Base-by-base conservation (phyloP, 2,888 invertebrate species). In the Linhomoeus sp. region DNA sequence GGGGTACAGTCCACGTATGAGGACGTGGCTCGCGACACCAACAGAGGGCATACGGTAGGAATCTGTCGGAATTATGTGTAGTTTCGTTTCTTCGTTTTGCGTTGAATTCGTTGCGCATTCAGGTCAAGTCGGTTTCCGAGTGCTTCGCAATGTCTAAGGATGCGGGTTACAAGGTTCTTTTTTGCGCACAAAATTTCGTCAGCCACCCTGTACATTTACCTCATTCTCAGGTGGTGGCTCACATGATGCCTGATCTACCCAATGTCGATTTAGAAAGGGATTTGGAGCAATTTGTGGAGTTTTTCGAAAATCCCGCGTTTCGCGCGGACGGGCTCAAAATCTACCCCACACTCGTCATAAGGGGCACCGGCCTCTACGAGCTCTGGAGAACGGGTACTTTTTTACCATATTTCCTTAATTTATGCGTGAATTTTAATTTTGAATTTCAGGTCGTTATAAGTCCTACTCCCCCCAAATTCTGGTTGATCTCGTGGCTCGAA, bases 1-100 rank as follows among this genome's bases (percentile, higher is more conserved):
- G 97, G 94, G 50, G 92, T 99, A 0, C 97, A 97, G 64, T 92
- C 90, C 23, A 87, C 94, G 0, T 94, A 92, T 71, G 97, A 97
- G 71, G 97, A 99, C 68, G 84, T 99, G 24, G 94, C 97, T 0
- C 70, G 90, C 47, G 97, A 99, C 65, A 99, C 97, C 0, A 97
- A 97, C 66, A 62, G 73, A 51, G 73, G 73, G 20, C 73, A 73
- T 56, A 73, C 73, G 42, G 73, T 60, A 45, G 45, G 41, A 9
- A 29, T 29, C 7, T n/a, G n/a, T n/a, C n/a, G n/a, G n/a, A n/a
- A n/a, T n/a, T n/a, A n/a, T n/a, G n/a, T n/a, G n/a, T n/a, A n/a
- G n/a, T n/a, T n/a, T n/a, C n/a, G n/a, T n/a, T n/a, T n/a, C n/a
- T n/a, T n/a, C n/a, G n/a, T n/a, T n/a, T n/a, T n/a, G n/a, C n/a